A percentile compares a stretch with the other conserved stretches of the same genome.
Conservation (phyloP, 2,113 vertebrate genomes). For the Istiophorus platypterus region DNA sequence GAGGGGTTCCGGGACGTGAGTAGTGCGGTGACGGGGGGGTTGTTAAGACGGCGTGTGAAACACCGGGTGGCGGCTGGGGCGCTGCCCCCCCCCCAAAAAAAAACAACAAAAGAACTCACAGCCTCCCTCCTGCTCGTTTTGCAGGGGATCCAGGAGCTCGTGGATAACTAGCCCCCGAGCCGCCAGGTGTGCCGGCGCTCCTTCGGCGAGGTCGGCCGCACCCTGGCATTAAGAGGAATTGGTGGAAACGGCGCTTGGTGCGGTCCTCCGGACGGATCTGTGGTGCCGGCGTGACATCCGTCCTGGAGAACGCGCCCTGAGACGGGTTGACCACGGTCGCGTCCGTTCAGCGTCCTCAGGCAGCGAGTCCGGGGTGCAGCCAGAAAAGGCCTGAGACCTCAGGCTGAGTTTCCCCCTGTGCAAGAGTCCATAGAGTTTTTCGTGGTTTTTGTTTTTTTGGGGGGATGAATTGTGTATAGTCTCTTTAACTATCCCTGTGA, state of each 20-base stretch:
- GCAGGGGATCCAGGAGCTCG: constrained; percentile 41
- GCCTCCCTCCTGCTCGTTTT: constrained; percentile 20
- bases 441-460: neutral
- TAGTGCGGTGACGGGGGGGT: constrained; percentile 50
- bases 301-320: neutral
- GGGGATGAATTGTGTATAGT: neutral
- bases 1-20: constrained; percentile 49
- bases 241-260: neutral
- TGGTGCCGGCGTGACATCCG: neutral
- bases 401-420: neutral
- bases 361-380: neutral
- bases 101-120: too few relatives aligned
- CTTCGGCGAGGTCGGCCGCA: neutral
- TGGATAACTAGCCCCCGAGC: constrained; percentile 57
- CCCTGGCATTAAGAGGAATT: constrained; percentile 24
- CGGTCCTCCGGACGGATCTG: neutral
- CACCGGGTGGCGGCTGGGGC: constrained; percentile 31
- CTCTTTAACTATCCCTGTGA: constrained; percentile 46
- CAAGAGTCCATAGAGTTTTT: neutral
- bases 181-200: constrained; percentile 35
- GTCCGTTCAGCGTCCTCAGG: constrained; percentile 21
- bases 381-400: neutral
- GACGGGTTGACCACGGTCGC: neutral
- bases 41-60: constrained; percentile 57
- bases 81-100: too few relatives aligned